A percentile compares a stretch with the other conserved stretches of the same genome.
phyloP scores from a whole-genome alignment of 2,113 vertebrate genomes.

The Thunnus thynnus region DNA sequence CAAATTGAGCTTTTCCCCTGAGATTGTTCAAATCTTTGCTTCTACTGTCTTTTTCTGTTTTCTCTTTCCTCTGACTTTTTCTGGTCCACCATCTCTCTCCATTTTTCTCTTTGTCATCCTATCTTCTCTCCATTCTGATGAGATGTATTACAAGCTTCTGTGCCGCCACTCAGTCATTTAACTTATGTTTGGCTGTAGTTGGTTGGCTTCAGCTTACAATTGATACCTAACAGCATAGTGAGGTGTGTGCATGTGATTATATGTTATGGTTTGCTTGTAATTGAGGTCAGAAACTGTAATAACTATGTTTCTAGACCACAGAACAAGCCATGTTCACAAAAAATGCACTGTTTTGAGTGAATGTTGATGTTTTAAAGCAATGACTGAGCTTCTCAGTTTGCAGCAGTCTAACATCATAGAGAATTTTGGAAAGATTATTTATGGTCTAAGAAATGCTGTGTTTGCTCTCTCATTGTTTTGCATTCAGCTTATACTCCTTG shows the following conservation, averaged over 20 bases:
- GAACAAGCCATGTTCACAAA: neutral
- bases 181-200: neutral
- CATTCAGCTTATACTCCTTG: neutral
- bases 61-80: neutral
- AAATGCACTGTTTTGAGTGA: neutral
- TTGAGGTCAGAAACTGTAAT: neutral
- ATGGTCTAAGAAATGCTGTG: neutral
- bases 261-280: neutral
- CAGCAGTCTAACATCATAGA: neutral
- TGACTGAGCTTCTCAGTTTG: neutral
- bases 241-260: neutral
- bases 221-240: neutral
- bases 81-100: neutral
- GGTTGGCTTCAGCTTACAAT: neutral
- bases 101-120: neutral
- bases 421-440: neutral
- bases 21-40: neutral
- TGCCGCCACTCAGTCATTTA: neutral
- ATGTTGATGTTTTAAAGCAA: neutral
- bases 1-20: neutral
- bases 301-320: neutral
- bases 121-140: neutral
- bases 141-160: constrained; percentile 8
- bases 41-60: too few species aligned
- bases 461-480: neutral